Conservation (phyloP, 2,113 vertebrate species). For the Notarius quadriscutis region DNA sequence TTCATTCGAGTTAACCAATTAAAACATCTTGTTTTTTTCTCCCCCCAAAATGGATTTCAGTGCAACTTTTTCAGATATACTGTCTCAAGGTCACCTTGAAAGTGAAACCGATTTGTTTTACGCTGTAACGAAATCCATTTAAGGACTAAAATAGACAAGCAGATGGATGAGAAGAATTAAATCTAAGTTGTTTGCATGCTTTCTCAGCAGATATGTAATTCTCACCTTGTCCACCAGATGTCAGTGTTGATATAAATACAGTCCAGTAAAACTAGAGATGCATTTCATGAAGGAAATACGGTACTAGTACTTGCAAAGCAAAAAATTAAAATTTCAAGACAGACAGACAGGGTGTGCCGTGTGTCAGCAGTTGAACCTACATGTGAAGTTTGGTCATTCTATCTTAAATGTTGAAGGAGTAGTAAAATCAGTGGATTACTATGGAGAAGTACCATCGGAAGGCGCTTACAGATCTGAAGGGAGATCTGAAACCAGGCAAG, state of each 20-base stretch:
- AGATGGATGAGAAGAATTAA: not conserved
- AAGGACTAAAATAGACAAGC: not conserved
- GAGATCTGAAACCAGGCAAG: too few species aligned
- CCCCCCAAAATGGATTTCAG: not conserved
- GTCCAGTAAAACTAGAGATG: too few species aligned
- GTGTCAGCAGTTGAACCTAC: too few species aligned
- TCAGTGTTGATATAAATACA: constrained; percentile 30
- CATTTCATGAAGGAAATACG: too few species aligned
- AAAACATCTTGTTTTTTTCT: not conserved
- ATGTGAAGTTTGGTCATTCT: too few species aligned
- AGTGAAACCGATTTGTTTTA: not conserved
- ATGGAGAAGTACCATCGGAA: too few species aligned
- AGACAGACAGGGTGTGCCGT: too few species aligned
- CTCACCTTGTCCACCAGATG: constrained; percentile 60
- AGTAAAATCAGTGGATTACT: too few species aligned
- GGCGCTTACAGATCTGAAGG: too few species aligned
- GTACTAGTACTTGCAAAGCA: too few species aligned
- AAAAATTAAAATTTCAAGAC: too few species aligned
- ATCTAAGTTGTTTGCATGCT: not conserved
- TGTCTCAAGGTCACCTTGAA: not conserved
- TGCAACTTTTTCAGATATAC: not conserved
- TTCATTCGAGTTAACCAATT: not conserved
- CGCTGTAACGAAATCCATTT: not conserved
- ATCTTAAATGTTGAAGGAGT: too few species aligned
- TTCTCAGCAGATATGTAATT: not conserved